Percentiles rank a stretch among this genome's conserved stretches.
Evolutionary conservation across 2,888 invertebrate genomes (phyloP).

Genomic region (Oscheius sp.): DNA sequence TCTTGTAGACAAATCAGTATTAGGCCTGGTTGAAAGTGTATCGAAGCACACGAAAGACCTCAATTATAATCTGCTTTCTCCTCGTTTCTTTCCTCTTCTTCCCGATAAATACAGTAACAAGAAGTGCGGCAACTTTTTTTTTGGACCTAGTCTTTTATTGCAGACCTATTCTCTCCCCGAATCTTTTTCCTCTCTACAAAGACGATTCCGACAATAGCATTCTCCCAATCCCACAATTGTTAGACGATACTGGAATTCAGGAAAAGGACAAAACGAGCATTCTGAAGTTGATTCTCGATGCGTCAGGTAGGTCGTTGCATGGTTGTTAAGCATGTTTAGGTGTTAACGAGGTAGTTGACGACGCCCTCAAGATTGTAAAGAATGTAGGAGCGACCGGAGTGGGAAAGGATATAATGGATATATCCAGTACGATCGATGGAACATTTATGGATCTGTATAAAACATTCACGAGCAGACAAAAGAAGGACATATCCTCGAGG

Average conservation of each 20-base stretch:
- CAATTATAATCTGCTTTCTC: slow-evolving; percentile 57
- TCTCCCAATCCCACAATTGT: slow-evolving; percentile 47
- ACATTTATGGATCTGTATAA: slow-evolving; percentile 41
- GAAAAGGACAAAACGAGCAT: slow-evolving; percentile 43
- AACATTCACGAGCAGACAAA: slow-evolving; percentile 40
- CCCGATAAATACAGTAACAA: slow-evolving; percentile 41
- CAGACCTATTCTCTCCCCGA: slow-evolving; percentile 55
- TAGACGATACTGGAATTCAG: slow-evolving; percentile 50
- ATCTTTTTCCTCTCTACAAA: slow-evolving; percentile 54
- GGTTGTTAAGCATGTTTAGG: slow-evolving; percentile 19
- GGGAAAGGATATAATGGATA: slow-evolving; percentile 49
- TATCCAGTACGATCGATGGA: slow-evolving; percentile 43
- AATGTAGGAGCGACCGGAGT: slow-evolving; percentile 41
- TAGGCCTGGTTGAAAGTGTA: slow-evolving; percentile 50
- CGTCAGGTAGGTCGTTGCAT: slow-evolving; percentile 32
- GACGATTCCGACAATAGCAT: slow-evolving; percentile 52
- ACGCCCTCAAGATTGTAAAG: slow-evolving; percentile 49
- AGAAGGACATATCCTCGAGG: slow-evolving; percentile 43
- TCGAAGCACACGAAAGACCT: slow-evolving; percentile 44
- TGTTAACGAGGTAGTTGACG: slow-evolving; percentile 56
- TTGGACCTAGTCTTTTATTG: neutral
- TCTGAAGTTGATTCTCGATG: slow-evolving; percentile 59
- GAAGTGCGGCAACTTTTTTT: neutral
- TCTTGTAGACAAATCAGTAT: slow-evolving; percentile 42
- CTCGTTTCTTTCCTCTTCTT: slow-evolving; percentile 55